Conservation (phyloP, 2,797 vertebrate genomes). For the Anomalospiza imberbis region DNA sequence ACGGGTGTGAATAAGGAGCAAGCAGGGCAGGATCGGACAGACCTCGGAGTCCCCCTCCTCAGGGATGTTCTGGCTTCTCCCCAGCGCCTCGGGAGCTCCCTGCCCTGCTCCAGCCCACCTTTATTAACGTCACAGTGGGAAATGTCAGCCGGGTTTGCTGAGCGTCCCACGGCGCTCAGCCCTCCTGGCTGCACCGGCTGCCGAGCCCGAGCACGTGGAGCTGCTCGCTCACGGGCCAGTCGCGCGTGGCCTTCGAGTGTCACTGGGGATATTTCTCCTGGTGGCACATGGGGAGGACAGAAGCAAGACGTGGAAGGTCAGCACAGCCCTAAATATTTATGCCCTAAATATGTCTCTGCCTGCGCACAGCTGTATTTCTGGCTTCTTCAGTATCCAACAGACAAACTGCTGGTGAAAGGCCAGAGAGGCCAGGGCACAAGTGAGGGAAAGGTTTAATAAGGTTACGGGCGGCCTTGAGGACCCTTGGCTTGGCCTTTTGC, state of each 20-base stretch:
- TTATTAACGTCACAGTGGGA: neutral
- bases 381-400: neutral
- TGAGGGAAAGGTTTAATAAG: constrained; percentile 6
- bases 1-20: neutral
- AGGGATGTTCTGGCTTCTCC: neutral
- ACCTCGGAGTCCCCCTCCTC: neutral
- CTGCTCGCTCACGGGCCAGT: neutral
- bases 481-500: neutral
- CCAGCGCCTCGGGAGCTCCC: neutral
- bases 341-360: neutral
- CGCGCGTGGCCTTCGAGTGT: accelerated
- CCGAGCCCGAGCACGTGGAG: accelerated
- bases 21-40: neutral
- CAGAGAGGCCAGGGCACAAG: neutral
- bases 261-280: neutral
- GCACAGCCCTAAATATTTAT: neutral
- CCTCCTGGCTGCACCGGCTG: neutral
- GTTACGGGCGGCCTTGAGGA: neutral
- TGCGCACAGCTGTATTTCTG: accelerated
- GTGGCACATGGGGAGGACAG: neutral
- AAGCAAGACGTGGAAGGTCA: constrained; percentile 41
- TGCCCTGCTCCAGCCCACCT: neutral
- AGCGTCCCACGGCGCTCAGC: neutral
- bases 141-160: neutral
- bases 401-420: neutral